These are phyloP conservation scores for Campylomormyrus numenius DNA, from an alignment of 2,113 vertebrate genomes.

Conservation along the genomic window DNA sequence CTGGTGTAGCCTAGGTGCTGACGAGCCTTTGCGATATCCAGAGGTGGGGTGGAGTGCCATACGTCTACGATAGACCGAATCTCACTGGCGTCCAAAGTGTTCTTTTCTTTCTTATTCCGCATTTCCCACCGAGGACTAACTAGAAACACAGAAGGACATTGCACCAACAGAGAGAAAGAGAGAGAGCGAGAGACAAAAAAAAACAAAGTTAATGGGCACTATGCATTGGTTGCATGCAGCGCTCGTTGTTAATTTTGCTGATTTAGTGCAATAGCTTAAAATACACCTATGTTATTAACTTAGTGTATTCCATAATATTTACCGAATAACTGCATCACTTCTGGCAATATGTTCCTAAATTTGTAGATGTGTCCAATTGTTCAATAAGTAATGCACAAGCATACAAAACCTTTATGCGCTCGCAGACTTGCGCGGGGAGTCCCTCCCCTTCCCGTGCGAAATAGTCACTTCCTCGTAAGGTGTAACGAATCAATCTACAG, in stretches of 20 bases:
- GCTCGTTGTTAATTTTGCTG: not conserved
- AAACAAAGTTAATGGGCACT: slow-evolving; percentile 57
- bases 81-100: slow-evolving; percentile 43
- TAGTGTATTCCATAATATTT: not conserved
- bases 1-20: slow-evolving; percentile 74
- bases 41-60: slow-evolving; percentile 83
- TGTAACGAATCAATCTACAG: slow-evolving; percentile 92
- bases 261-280: not conserved
- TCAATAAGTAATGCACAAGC: slow-evolving; percentile 1
- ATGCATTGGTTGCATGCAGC: slow-evolving; percentile 22
- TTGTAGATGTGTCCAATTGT: slow-evolving; percentile 14
- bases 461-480: slow-evolving; percentile 91
- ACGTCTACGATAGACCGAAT: slow-evolving; percentile 62
- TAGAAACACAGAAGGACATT: slow-evolving; percentile 22
- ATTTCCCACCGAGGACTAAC: slow-evolving; percentile 24
- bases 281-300: not conserved
- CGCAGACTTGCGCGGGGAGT: slow-evolving; percentile 52
- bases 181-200: slow-evolving; percentile 3
- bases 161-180: slow-evolving; percentile 9
- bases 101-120: slow-evolving; percentile 32
- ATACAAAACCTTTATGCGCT: not conserved
- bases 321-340: slow-evolving; percentile 5
- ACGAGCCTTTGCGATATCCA: slow-evolving; percentile 80
- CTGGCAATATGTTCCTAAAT: not conserved
- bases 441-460: slow-evolving; percentile 96